Base-by-base conservation (phyloP, 2,113 vertebrate genomes). In the Hirundichthys speculiger region DNA sequence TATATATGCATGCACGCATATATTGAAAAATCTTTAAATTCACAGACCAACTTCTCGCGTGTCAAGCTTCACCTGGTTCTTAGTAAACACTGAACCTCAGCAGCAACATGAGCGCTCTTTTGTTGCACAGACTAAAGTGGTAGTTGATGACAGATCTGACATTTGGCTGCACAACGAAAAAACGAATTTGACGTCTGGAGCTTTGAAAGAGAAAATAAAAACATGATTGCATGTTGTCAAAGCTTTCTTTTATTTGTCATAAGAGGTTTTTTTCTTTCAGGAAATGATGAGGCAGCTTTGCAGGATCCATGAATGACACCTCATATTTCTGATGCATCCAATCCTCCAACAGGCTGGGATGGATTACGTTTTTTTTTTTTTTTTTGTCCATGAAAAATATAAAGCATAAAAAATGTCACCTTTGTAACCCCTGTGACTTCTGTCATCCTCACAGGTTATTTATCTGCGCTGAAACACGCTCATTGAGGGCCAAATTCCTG, bases 91-190 rank as follows among this genome's bases (percentile, higher is more conserved):
- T 59, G 41, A 64, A 75, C 75, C 73, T 52, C 73, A 42, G 46
- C 75, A 34, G 67, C 56, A 91, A 93, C 79, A 69, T 3, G 81
- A 93, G 67, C 53, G 72, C 25, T 79, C 88, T 88, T 92, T 92
- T 92, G 88, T 90, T 79, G 65, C 71, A 70, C 7, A 15, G 53
- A 43, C 64, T 89, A 91, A 90, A 93, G 92, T 92, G 90, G 89
- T 75, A 64, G 82, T 64, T 73, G 91, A 66, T 87, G 90, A 93
- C 80, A 91, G 91, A 89, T 86, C 45, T 91, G 91, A 88, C 87
- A 88, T 89, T 88, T 87, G 84, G 71, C 80, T 83, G 75, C 68
- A 80, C 77, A 83, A 64, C 64, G 73, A 27, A 25, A 64, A 57
- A 65, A 30, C 42, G 70, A 72, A 46, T 65, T 68, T 55, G 60